Evolutionary conservation across 2,113 vertebrate genomes (phyloP).

Genomic region (Sorex fumeus): DNA sequence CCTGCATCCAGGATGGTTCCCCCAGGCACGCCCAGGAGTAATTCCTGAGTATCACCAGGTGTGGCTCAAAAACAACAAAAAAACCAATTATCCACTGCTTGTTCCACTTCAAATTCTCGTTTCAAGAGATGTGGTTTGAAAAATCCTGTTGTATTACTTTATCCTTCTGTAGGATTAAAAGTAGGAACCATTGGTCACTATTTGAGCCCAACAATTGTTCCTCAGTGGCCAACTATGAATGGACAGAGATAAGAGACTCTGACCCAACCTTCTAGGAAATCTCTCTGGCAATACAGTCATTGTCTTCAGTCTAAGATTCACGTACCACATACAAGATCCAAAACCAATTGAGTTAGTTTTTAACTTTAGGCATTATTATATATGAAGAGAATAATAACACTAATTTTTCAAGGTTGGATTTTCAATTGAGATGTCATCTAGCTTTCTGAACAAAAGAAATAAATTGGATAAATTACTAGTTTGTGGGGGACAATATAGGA

Average conservation of each 20-base stretch:
- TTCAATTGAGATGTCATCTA: slow-evolving; percentile 29
- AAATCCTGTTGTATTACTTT: not conserved
- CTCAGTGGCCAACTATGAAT: not conserved
- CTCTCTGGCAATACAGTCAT: not conserved
- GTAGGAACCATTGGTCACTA: not conserved
- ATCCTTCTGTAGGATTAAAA: not conserved
- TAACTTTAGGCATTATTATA: slow-evolving; percentile 26
- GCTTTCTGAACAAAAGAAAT: slow-evolving; percentile 63
- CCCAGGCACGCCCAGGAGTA: no score
- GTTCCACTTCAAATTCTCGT: no score
- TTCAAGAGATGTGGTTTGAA: not conserved
- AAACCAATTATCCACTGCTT: no score
- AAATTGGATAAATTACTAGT: slow-evolving; percentile 52
- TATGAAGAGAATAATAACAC: slow-evolving; percentile 26
- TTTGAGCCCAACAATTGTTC: not conserved
- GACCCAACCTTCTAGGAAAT: not conserved
- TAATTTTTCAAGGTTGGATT: slow-evolving; percentile 45
- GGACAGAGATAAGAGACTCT: not conserved
- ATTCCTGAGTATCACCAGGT: no score
- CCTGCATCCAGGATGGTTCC: no score
- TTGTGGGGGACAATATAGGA: not conserved
- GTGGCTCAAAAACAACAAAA: no score
- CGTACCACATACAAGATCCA: slow-evolving; percentile 42
- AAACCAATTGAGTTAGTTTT: not conserved
- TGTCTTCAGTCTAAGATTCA: slow-evolving; percentile 6